Base-by-base conservation (phyloP, 2,888 invertebrate genomes). In the Ormyrus nitidulus region DNA sequence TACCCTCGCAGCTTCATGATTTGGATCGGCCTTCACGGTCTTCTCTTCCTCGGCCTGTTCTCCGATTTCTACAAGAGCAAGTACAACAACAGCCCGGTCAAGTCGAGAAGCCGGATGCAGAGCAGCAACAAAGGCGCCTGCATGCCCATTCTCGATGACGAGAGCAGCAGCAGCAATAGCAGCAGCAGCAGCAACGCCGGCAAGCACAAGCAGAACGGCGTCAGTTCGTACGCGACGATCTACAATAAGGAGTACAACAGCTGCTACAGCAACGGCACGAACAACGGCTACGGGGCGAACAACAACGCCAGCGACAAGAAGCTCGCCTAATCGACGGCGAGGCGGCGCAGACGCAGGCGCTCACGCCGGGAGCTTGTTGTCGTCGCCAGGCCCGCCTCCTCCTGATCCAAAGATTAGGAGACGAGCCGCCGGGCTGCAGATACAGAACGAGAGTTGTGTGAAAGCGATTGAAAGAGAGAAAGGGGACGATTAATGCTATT, bases 1-100 rank as follows among this genome's bases (percentile, higher is more conserved):
- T 98, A 98, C 92, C 98, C 98, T 7, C 94, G 95, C 86, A 94
- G 94, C 80, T 97, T 97, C 92, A 96, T 97, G 93, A 93, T 96
- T 88, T 98, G 97, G 97, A 98, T 99, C 90, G 97, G 97, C 65
- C 93, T 97, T 86, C 98, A 98, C 91, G 98, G 98, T 80, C 93
- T 98, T 86, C 93, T 98, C 89, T 99, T 99, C 94, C 93, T 98
- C 84, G 95, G 97, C 91, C 93, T 99, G 85, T 99, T 98, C 93
- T 96, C 96, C 58, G 96, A 98, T 91, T 99, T 98, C 92, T 99
- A 98, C 93, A 96, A 96, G 92, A 92, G 94, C 85, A 95, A 95
- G 88, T 97, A 97, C 91, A 92, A 87, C 81, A 84, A 44, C 89
- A 82, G 91, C 90, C 82, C 92, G 93, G 78, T 89, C 91, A 11